These are phyloP conservation scores for Trematomus loennbergii DNA, from an alignment of 2,113 vertebrate species.

Conservation along the genomic window DNA sequence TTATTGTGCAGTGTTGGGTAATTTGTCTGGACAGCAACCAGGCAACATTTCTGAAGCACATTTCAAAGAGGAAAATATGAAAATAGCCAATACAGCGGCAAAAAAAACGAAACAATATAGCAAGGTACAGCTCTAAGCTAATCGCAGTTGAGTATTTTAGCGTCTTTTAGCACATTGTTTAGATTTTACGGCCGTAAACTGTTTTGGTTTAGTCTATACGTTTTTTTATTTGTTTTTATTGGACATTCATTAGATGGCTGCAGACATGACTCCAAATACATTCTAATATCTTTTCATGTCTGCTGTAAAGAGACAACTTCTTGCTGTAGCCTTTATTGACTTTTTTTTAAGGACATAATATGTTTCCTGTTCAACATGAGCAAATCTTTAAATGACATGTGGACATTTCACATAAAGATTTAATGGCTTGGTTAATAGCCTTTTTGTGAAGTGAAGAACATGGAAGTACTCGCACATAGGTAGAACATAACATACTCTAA, in stretches of 20 bases:
- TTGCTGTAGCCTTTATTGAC: not conserved
- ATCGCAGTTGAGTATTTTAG: not conserved
- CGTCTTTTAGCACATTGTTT: not conserved
- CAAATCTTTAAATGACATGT: constrained; percentile 1
- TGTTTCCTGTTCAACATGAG: not conserved
- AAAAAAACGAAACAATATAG: too few species aligned
- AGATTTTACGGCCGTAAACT: not conserved
- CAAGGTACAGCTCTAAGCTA: too few species aligned
- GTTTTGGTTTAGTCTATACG: too few species aligned
- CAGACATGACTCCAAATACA: not conserved
- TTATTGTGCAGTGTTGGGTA: too few species aligned
- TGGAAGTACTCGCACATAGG: not conserved
- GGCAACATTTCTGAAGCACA: too few species aligned
- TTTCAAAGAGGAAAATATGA: too few species aligned
- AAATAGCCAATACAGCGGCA: too few species aligned
- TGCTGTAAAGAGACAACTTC: not conserved
- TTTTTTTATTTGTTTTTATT: not conserved
- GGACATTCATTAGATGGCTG: not conserved
- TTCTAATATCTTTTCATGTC: not conserved
- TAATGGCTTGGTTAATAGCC: constrained; percentile 1
- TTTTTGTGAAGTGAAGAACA: not conserved
- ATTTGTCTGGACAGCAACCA: too few species aligned
- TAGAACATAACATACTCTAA: too few species aligned
- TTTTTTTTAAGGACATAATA: not conserved
- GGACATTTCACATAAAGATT: not conserved